Evolutionary conservation across 1,140 invertebrate species (phyloP).

Genomic region (Calosoma granatense): DNA sequence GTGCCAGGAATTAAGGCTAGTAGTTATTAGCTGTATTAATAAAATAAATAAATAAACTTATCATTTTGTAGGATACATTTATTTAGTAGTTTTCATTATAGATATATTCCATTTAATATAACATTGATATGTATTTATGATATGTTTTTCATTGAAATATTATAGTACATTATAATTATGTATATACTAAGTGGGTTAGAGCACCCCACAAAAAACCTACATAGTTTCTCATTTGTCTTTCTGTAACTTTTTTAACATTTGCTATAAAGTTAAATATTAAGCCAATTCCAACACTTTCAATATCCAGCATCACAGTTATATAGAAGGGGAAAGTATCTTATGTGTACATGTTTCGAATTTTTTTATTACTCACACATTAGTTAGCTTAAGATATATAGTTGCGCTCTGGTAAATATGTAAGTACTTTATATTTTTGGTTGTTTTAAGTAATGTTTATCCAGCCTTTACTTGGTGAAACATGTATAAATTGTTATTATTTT

Average conservation of each 20-base stretch:
- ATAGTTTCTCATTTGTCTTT: neutral
- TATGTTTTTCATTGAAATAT: neutral
- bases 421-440: no score
- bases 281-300: neutral
- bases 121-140: constrained; percentile 9
- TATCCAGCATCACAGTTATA: constrained; percentile 3
- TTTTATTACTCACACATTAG: neutral
- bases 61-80: constrained; percentile 2
- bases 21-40: no score
- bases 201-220: no score
- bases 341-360: neutral
- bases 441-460: no score
- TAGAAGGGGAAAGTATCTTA: neutral
- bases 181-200: no score
- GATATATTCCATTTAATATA: constrained; percentile 6
- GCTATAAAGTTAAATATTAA: neutral
- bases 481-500: no score
- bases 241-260: neutral
- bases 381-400: no score
- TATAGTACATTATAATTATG: neutral
- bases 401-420: no score
- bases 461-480: no score
- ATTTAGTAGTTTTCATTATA: constrained; percentile 1
- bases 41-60: neutral
- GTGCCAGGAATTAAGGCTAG: no score